Conservation (phyloP, 2,888 invertebrate genomes). For the Aphodius granarius region DNA sequence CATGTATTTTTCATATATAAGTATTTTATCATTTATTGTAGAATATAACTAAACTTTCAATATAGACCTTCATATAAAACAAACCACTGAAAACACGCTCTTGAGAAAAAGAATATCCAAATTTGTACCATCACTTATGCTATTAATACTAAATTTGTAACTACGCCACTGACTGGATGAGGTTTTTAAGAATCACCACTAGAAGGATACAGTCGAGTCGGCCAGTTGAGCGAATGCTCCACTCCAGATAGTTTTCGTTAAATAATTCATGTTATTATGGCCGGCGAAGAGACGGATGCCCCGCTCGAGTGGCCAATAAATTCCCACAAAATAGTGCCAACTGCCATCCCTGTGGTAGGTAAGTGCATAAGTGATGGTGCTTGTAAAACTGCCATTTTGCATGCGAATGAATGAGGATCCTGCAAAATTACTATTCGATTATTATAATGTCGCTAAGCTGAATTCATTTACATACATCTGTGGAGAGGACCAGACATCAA, state of each 20-base stretch:
- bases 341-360: slow-evolving; percentile 6
- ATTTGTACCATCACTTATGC: no score
- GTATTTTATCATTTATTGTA: no score
- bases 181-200: not conserved
- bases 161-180: no score
- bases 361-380: slow-evolving; percentile 11
- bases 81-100: no score
- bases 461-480: slow-evolving; percentile 4
- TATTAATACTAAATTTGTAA: no score
- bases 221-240: not conserved
- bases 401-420: not conserved
- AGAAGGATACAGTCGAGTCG: no score
- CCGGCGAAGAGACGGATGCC: not conserved
- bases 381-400: slow-evolving; percentile 8
- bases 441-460: slow-evolving; percentile 2
- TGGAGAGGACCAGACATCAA: not conserved
- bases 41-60: no score
- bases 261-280: slow-evolving; percentile 12
- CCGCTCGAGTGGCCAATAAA: slow-evolving; percentile 12
- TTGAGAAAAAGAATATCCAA: no score
- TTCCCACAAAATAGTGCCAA: slow-evolving; percentile 10
- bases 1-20: no score
- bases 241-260: slow-evolving; percentile 10
- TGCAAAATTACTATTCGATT: slow-evolving; percentile 10
- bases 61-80: no score